Percentiles rank a stretch among this genome's conserved stretches.
phyloP scores from a whole-genome alignment of 2,888 invertebrate species.

The Nemotelus pantherinus region DNA sequence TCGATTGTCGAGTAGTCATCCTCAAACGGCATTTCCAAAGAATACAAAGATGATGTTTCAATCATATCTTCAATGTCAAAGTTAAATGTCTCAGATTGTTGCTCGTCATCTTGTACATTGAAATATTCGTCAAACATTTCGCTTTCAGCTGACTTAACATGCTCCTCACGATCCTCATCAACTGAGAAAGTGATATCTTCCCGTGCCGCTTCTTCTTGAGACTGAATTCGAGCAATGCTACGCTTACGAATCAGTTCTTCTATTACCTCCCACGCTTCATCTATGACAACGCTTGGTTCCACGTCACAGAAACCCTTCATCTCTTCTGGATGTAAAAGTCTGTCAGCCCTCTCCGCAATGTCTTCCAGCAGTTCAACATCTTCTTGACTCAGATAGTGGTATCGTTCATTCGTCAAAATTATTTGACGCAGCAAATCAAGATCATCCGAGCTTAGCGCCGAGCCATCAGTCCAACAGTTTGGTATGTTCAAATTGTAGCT shows the following conservation, averaged over 20 bases:
- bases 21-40: background rate
- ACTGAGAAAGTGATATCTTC: background rate
- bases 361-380: constrained; percentile 55
- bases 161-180: background rate
- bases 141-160: background rate
- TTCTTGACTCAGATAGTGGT: constrained; percentile 51
- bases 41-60: background rate
- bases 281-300: background rate
- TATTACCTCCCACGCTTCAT: constrained; percentile 9
- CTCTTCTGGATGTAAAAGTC: too few species aligned
- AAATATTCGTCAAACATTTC: background rate
- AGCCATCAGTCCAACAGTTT: background rate
- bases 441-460: constrained; percentile 51
- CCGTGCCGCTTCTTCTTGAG: background rate
- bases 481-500: constrained; percentile 19
- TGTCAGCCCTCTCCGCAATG: constrained; percentile 36
- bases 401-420: constrained; percentile 54
- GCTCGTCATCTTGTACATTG: background rate
- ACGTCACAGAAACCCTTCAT: background rate
- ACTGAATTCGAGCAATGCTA: background rate
- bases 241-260: constrained; percentile 10
- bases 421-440: constrained; percentile 54
- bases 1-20: constrained; percentile 11
- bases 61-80: constrained; percentile 20
- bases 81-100: background rate